A percentile compares a stretch with the other conserved stretches of the same genome.
Evolutionary conservation across 2,113 vertebrate genomes (phyloP).

Genomic region (Salvelinus alpinus): DNA sequence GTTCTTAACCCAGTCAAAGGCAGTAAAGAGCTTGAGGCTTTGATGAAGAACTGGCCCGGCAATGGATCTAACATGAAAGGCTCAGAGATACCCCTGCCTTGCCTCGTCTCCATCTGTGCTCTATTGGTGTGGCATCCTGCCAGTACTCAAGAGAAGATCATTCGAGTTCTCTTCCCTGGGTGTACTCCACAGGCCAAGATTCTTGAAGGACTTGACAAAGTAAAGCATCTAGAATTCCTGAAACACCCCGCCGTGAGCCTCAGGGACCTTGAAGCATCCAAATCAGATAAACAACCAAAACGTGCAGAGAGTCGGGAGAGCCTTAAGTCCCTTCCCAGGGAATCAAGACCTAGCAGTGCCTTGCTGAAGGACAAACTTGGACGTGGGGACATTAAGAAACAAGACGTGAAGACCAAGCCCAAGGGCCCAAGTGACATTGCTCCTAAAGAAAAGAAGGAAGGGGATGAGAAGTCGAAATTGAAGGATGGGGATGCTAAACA

Average conservation of each 20-base stretch:
- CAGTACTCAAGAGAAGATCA: conserved; percentile 44
- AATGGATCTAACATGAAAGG: conserved; percentile 41
- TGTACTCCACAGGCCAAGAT: conserved; percentile 85
- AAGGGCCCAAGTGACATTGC: conserved; percentile 53
- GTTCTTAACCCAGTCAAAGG: conserved; percentile 83
- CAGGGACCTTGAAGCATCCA: conserved; percentile 74
- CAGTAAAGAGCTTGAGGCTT: conserved; percentile 74
- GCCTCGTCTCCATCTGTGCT: conserved; percentile 81
- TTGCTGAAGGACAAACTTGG: conserved; percentile 61
- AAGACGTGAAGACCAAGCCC: conserved; percentile 70
- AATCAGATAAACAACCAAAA: conserved; percentile 72
- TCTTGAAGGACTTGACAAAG: conserved; percentile 86
- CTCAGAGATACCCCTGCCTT: conserved; percentile 26
- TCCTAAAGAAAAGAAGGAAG: conserved; percentile 61
- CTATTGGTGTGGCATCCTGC: conserved; percentile 92
- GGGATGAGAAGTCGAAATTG: conserved; percentile 71
- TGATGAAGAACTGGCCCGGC: conserved; percentile 77
- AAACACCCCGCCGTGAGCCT: conserved; percentile 78
- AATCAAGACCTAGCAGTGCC: conserved; percentile 55
- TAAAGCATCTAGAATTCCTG: conserved; percentile 88
- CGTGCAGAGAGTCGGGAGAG: conserved; percentile 85
- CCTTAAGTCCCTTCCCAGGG: conserved; percentile 73
- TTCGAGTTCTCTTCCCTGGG: conserved; percentile 63
- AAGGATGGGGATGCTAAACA: conserved; percentile 55
- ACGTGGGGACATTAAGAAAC: conserved; percentile 66